Conservation (phyloP, 2,113 vertebrate genomes). For the Mirounga angustirostris region DNA sequence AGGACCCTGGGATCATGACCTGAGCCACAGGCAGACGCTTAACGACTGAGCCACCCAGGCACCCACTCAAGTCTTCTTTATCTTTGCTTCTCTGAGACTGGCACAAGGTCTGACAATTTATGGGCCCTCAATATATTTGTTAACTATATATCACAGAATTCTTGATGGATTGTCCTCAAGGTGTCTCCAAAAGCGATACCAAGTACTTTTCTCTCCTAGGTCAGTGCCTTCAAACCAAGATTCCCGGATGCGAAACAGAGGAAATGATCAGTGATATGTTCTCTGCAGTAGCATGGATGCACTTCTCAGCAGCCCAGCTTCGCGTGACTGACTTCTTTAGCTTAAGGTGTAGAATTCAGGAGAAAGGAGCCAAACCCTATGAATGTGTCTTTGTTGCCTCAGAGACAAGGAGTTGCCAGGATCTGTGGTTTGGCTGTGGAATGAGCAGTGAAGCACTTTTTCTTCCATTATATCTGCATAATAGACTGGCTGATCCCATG, state of each 20-base stretch:
- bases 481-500: constrained; percentile 69
- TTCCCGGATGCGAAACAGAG: background rate
- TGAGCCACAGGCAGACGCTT: no score
- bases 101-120: background rate
- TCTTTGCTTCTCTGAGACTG: background rate
- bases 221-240: background rate
- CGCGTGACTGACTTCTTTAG: constrained; percentile 84
- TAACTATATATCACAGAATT: background rate
- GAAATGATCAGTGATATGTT: background rate
- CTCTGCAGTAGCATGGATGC: background rate
- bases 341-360: constrained; percentile 82
- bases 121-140: background rate
- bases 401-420: constrained; percentile 77
- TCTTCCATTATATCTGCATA: constrained; percentile 79
- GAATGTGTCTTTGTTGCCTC: constrained; percentile 83
- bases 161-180: background rate
- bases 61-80: background rate
- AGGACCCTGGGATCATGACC: no score
- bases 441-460: constrained; percentile 73
- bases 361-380: constrained; percentile 80
- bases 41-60: no score
- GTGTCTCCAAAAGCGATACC: background rate
- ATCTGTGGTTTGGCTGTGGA: constrained; percentile 82
- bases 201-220: background rate
- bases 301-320: constrained; percentile 72